Evolutionary conservation across 2,797 vertebrate species (phyloP), one percentile per base, ranked within the genome.

Genomic region (Microchirus variegatus): DNA sequence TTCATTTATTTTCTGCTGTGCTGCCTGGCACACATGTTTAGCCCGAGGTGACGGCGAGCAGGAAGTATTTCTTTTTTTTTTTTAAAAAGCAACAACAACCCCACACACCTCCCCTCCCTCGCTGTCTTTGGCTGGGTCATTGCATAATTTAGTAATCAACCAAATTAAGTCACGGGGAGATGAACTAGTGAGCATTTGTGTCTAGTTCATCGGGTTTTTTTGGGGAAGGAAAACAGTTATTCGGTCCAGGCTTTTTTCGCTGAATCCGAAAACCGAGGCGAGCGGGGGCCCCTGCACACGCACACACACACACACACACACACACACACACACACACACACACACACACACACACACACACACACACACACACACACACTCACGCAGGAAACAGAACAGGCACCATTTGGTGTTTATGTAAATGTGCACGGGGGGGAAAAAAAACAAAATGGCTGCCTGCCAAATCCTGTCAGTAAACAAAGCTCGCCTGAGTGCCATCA

Each of bases 391-490:
- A 85, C 84, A 84, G 85, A 90, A 85, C 84, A 84, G 85, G 89
- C 90, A 92, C 92, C 90, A 92, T 93, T 92, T 92, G 91, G 89
- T 84, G 88, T 92, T 93, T 92, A 93, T 92, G 91, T 83, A 92
- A 93, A 93, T 92, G 81, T 86, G 83, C 64, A 79, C 84, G n/a
- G n/a, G n/a, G n/a, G n/a, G n/a, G n/a, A 87, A 92, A 93, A 80
- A 85, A 87, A 92, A 93, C 91, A 93, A 93, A 91, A 93, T 93
- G 91, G 92, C 92, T 89, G 90, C 78, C 92, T 93, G 92, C 92
- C 92, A 93, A 92, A 90, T 90, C 88, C 90, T 87, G 90, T 89
- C 90, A 88, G 88, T 90, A 90, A 92, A 89, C 90, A 91, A 92
- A 91, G 90, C 87, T 88, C 63, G 88, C 88, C 81, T 85, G 58